Conservation (phyloP, 2,113 vertebrate species). For the Phocoena sinus region DNA sequence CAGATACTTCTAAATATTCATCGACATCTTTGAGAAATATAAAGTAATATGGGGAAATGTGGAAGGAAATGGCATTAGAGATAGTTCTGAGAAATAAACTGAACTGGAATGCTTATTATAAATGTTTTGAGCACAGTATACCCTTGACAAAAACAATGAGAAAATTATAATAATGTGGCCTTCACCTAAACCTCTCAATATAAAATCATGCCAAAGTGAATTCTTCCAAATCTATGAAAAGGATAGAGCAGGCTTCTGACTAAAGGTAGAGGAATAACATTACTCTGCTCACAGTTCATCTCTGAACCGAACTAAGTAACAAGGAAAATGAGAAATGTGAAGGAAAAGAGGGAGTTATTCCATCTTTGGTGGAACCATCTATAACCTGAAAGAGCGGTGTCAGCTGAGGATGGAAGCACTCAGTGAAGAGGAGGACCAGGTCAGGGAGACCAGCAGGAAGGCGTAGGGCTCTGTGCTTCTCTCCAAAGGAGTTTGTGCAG, state of each 20-base stretch:
- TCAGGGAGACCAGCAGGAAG: accelerated
- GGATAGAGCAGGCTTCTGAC: not conserved
- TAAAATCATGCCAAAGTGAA: not conserved
- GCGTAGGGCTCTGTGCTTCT: not conserved
- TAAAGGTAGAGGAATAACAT: not conserved
- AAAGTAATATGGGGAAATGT: not conserved
- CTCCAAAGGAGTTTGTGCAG: not conserved
- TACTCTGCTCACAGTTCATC: not conserved
- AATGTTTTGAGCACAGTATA: not conserved
- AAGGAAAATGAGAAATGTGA: not conserved
- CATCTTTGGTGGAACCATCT: accelerated
- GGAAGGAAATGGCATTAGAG: not conserved
- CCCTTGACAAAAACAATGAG: not conserved
- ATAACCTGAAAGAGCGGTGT: accelerated
- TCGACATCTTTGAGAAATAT: not conserved
- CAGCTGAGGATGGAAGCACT: no score
- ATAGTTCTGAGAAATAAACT: not conserved
- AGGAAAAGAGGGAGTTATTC: accelerated
- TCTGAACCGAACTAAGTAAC: no score
- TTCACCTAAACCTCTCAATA: not conserved
- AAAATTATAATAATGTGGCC: not conserved
- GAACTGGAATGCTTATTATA: not conserved
- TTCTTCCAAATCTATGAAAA: not conserved
- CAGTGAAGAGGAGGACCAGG: not conserved
- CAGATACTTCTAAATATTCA: not conserved